These are phyloP conservation scores for Pelecanoides urinatrix DNA, from an alignment of 2,113 vertebrate species.

Conservation along the genomic window DNA sequence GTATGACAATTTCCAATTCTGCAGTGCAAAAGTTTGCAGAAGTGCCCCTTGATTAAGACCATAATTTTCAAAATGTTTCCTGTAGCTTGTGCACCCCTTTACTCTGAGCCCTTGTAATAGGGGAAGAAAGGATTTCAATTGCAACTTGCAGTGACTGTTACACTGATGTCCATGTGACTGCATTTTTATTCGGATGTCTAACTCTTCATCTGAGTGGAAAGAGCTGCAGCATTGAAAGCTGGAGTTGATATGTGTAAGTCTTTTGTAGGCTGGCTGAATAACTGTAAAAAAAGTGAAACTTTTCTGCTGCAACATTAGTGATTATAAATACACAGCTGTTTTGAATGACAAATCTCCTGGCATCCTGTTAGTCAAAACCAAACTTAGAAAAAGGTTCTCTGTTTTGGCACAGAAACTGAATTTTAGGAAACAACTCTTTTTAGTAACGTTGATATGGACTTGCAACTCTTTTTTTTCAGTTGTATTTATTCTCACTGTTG, in stretches of 20 bases:
- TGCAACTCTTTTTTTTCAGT: neutral
- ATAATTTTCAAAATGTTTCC: neutral
- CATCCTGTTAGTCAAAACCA: neutral
- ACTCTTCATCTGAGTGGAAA: neutral
- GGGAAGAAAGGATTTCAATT: neutral
- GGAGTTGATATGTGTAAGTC: neutral
- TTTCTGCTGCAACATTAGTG: accelerated
- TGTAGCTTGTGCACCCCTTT: neutral
- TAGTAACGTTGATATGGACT: neutral
- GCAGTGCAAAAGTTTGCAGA: neutral
- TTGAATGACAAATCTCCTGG: neutral
- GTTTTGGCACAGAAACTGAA: neutral
- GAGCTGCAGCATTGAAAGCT: neutral
- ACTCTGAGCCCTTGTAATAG: neutral
- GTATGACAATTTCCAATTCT: neutral
- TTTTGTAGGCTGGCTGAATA: neutral
- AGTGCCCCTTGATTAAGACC: neutral
- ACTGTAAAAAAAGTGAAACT: neutral
- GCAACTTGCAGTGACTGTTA: neutral
- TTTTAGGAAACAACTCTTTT: neutral
- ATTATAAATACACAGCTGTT: neutral
- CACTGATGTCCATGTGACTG: neutral
- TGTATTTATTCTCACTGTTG: neutral
- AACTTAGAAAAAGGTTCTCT: neutral
- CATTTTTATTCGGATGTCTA: neutral